These are phyloP conservation scores for Vireo altiloquus DNA, from an alignment of 2,113 vertebrate genomes.

Conservation along the genomic window DNA sequence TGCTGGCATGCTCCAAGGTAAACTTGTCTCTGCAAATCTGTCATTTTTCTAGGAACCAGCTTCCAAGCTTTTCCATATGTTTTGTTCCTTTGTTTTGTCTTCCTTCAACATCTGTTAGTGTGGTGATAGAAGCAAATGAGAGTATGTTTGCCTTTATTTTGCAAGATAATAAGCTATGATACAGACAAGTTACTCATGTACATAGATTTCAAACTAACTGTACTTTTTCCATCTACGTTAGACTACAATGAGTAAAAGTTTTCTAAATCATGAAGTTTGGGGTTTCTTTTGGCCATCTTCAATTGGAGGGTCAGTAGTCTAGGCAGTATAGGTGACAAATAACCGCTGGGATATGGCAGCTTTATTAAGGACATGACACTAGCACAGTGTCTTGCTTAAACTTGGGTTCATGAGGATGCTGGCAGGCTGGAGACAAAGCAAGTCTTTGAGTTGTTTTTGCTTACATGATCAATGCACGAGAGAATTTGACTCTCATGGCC, in stretches of 20 bases:
- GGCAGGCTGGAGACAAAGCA: background rate
- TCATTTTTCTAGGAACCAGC: background rate
- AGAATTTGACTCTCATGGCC: background rate
- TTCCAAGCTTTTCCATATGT: conserved; percentile 1
- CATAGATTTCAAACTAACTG: background rate
- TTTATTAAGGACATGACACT: background rate
- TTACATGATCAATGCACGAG: background rate
- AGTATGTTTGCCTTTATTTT: background rate
- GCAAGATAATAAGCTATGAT: background rate
- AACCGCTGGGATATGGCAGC: background rate
- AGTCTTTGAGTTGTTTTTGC: background rate
- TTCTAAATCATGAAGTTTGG: background rate
- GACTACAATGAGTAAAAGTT: background rate
- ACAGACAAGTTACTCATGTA: background rate
- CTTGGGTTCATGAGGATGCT: background rate
- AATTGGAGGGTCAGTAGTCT: background rate
- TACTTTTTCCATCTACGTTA: background rate
- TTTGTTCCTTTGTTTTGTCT: background rate
- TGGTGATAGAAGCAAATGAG: background rate
- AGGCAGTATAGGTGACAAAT: background rate
- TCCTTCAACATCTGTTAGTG: background rate
- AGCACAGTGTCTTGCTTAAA: background rate
- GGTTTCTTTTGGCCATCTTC: background rate
- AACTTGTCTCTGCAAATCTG: background rate
- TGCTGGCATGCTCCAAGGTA: background rate